Base-by-base conservation (phyloP, 2,113 vertebrate genomes). In the Alethe diademata region DNA sequence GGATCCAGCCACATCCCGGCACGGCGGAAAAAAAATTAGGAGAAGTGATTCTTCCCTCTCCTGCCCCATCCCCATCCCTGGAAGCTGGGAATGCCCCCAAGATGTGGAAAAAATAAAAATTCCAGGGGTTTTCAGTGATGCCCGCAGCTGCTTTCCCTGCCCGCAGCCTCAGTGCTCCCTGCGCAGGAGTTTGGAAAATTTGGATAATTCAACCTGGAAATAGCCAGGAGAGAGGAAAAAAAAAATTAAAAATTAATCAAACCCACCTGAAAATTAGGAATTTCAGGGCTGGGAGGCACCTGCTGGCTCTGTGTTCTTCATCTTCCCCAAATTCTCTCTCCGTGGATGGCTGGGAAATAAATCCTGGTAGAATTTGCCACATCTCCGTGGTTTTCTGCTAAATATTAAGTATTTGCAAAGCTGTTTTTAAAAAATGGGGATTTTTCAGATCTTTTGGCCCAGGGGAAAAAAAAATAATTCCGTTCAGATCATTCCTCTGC, bases 371-470 rank as follows among this genome's bases (percentile, higher is more conserved):
- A 14, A 36, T 78, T 54, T 9, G 14, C 24, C 62, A 7, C 25
- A 1, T 8, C 50, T 11, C 33, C 0, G 14, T 35, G 19, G 8
- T 23, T 83, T 91, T 16, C 3, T 20, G 3, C 29, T 26, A 13
- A 66, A 42, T 20, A 9, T 6, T 1, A 28, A 40, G 2, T 12
- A 7, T 56, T 83, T 7, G 2, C 18, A 20, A 24, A 66, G 56
- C 11, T 3, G 0, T 31, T 61, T 60, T 31, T 42, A 43, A 10
- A 22, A 89, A 76, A 31, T 18, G 3, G 0, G 26, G 3, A 2
- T 53, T 85, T 69, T 87, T 15, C 45, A 36, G 29, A 10, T 24
- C 1, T 0, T 65, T 67, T 69, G 67, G 54, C 24, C 16, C 28
- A 12, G 33, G 43, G 65, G 2, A 28, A 51, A 2, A 11, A 31